Base-by-base conservation (phyloP, 2,113 vertebrate species). In the Callospermophilus lateralis region DNA sequence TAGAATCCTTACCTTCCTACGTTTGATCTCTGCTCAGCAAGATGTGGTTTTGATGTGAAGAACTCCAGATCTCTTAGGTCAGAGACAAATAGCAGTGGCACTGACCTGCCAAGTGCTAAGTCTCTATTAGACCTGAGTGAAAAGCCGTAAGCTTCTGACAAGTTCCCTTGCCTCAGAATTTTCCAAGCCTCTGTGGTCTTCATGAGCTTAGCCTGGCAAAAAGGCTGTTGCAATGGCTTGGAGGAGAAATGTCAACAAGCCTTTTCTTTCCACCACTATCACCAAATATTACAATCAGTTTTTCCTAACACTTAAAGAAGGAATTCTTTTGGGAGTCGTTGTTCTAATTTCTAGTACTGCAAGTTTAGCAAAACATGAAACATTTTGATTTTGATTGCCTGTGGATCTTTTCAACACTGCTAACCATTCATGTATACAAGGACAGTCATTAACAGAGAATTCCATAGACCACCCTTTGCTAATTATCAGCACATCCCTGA, bases 11-110 rank as follows among this genome's bases (percentile, higher is more conserved):
- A 99, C 99, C 99, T 99, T 99, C 98, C 98, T 98, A 98, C 98
- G 99, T 99, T 99, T 99, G 99, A 99, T 99, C 99, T 99, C 98
- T 98, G 99, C 99, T 98, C 99, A 98, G 99, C 98, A 99, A 99
- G 99, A 99, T 98, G 99, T 98, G 98, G 99, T 99, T 99, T 99
- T 99, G 99, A 99, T 99, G 99, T 99, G 99, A 99, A 99, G 99
- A 99, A 99, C 99, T 99, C 99, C 99, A 99, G 99, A 99, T 99
- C 99, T 99, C 98, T 98, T 98, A 98, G 99, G 99, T 99, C 99
- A 99, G 99, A 98, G 99, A 99, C 98, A 98, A 99, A 99, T 98
- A 98, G 98, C 99, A 99, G 99, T 99, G 99, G 98, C 99, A 98
- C 98, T 99, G 99, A 99, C 99, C 99, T 99, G 99, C 99, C 99